A percentile compares a stretch with the other conserved stretches of the same genome.
Evolutionary conservation across 2,113 vertebrate genomes (phyloP).

Genomic region (Sebastes fasciatus): DNA sequence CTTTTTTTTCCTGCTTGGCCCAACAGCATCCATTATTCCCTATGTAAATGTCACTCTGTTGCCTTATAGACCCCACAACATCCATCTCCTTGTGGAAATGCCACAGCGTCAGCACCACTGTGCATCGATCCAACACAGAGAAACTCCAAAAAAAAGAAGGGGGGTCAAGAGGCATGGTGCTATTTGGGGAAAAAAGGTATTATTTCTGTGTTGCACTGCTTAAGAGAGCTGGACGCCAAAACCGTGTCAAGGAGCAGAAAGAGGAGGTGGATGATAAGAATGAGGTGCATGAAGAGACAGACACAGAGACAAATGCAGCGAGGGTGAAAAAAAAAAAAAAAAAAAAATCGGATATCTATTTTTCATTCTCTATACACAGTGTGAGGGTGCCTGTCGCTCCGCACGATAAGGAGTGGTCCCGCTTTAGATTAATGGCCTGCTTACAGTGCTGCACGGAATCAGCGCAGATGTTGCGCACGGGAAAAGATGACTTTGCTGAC

Average conservation of each 20-base stretch:
- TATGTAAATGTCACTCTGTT: constrained; percentile 75
- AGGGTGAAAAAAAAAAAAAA: not conserved
- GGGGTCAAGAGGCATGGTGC: constrained; percentile 55
- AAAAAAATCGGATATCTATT: constrained; percentile 59
- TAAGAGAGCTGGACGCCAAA: constrained; percentile 38
- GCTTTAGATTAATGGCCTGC: constrained; percentile 79
- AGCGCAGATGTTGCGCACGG: constrained; percentile 65
- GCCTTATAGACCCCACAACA: constrained; percentile 66
- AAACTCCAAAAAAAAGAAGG: constrained; percentile 30
- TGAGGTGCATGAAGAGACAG: constrained; percentile 28
- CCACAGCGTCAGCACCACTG: constrained; percentile 63
- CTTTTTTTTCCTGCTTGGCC: constrained; percentile 31
- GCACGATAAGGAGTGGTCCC: constrained; percentile 67
- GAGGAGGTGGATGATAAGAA: constrained; percentile 42
- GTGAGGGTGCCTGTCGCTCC: constrained; percentile 64
- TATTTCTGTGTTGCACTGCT: constrained; percentile 14
- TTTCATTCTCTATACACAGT: constrained; percentile 61
- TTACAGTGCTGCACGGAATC: constrained; percentile 65
- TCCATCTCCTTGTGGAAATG: constrained; percentile 78
- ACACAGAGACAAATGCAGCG: constrained; percentile 49
- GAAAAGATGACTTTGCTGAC: constrained; percentile 84
- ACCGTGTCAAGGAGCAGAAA: constrained; percentile 28
- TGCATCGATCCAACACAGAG: constrained; percentile 59
- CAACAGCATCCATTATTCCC: constrained; percentile 51
- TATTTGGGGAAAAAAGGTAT: constrained; percentile 52